Conservation (phyloP, 2,888 invertebrate species). For the Platycheirus rosarum region DNA sequence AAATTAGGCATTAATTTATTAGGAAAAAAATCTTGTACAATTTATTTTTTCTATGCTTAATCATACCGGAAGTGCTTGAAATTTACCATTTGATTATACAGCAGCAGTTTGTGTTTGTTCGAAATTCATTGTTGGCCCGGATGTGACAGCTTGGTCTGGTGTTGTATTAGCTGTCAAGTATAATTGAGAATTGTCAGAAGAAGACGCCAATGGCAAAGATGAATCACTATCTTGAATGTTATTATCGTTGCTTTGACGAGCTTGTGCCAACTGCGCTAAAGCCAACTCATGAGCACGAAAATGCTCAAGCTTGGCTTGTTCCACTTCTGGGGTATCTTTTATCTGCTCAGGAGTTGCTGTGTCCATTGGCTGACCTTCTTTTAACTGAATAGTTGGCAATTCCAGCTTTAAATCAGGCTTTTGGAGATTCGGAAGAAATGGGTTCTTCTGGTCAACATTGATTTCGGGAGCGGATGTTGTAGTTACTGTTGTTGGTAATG, state of each 20-base stretch:
- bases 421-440: conserved; percentile 29
- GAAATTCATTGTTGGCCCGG: conserved; percentile 39
- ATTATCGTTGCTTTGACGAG: conserved; percentile 28
- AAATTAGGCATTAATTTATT: not conserved
- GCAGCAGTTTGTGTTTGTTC: conserved; percentile 25
- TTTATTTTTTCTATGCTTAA: conserved; percentile 7
- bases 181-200: conserved; percentile 25
- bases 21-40: not conserved
- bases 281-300: conserved; percentile 80
- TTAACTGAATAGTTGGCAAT: not conserved
- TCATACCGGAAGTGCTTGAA: conserved; percentile 31
- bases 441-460: conserved; percentile 37
- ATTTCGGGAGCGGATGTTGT: conserved; percentile 9
- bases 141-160: conserved; percentile 45
- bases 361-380: not conserved
- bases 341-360: conserved; percentile 22
- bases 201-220: conserved; percentile 20
- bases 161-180: conserved; percentile 14
- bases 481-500: not conserved
- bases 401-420: not conserved
- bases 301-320: conserved; percentile 79
- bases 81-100: conserved; percentile 23
- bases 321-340: conserved; percentile 70
- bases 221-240: conserved; percentile 32
- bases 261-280: conserved; percentile 78